Percentiles rank a stretch among this genome's conserved stretches.
phyloP scores from a whole-genome alignment of 2,113 vertebrate genomes.

The Mesoclemmys tuberculata region DNA sequence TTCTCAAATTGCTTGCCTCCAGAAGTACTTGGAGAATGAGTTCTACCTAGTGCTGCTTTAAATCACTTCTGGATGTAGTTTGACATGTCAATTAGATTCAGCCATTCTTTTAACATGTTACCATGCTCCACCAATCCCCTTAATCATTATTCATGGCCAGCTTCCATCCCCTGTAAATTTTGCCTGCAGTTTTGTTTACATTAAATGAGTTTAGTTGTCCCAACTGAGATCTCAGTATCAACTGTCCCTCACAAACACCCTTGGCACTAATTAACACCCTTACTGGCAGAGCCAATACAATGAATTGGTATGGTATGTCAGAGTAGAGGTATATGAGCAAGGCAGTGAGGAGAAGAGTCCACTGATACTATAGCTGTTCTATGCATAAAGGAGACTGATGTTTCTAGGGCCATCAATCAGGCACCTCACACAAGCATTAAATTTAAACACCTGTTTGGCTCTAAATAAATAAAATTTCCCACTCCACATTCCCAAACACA shows the following conservation, averaged over 20 bases:
- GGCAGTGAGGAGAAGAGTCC: not conserved
- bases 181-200: not conserved
- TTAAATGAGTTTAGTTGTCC: not conserved
- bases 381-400: not conserved
- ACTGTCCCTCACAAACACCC: not conserved
- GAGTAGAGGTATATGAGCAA: not conserved
- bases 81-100: not conserved
- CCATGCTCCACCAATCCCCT: not conserved
- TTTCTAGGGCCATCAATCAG: not conserved
- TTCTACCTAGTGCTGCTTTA: not conserved
- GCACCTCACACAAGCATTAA: not conserved
- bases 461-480: not conserved
- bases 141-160: not conserved
- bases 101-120: not conserved
- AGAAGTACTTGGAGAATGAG: not conserved
- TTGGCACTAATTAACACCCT: not conserved
- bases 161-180: not conserved
- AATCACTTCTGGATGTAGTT: not conserved
- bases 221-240: not conserved
- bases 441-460: not conserved
- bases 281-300: not conserved
- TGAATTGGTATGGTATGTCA: not conserved
- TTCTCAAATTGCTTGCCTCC: not conserved
- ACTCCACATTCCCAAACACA: not conserved
- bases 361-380: not conserved